Base-by-base conservation (phyloP, 2,888 invertebrate species). In the Bimastos eiseni region DNA sequence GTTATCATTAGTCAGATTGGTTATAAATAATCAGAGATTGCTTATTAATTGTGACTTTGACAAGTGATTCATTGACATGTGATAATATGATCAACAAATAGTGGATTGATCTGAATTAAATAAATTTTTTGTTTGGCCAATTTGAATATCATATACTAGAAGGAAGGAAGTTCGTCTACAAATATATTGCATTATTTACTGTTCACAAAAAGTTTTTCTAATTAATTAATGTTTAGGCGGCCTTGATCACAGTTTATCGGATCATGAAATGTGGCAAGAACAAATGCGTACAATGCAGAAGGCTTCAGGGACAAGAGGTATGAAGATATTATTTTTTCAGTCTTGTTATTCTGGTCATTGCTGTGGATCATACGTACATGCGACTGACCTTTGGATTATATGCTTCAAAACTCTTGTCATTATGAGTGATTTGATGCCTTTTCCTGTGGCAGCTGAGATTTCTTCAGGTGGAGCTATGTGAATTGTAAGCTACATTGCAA, bases 181-280 rank as follows among this genome's bases (percentile, higher is more conserved):
- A 49, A 49, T 19, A 44, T 44, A 55, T 70, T 70, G 1, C n/a
- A n/a, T 70, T n/a, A 41, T 70, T 70, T 30, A 70, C 70, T 70
- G 70, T n/a, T n/a, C n/a, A 70, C n/a, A 11, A n/a, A 49, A 49
- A 44, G 49, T 49, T 3, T n/a, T n/a, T 70, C n/a, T 70, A 70
- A 70, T n/a, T 70, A n/a, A 70, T n/a, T 30, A 3, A 86, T 86
- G 86, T 86, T 37, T 86, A 36, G 86, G 36, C 86, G 15, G 86
- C 37, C 36, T 86, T 86, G 86, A 86, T 86, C 86, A 24, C 37
- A 86, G 86, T 36, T 86, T 86, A 86, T 86, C 86, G n/a, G 86
- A 86, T 86, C 86, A 86, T 37, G 86, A 86, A 36, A 36, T 86
- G 86, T 37, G 86, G 37, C 36, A 36, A 37, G 86, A 86, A 86